Evolutionary conservation across 2,888 invertebrate species (phyloP).

Genomic region (Ernsta delagoae): DNA sequence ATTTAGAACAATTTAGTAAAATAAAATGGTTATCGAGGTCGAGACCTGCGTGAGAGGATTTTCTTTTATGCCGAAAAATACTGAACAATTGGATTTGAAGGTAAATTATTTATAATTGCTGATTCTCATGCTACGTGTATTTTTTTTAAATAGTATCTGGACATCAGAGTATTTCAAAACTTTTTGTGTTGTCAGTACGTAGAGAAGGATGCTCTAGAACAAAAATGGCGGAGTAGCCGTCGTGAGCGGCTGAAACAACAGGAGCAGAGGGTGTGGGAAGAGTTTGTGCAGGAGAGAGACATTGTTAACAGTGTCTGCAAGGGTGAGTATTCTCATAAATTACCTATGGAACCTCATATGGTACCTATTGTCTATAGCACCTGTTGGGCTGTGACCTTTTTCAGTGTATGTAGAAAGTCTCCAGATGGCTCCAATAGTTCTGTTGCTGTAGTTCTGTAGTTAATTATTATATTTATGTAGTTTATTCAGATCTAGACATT

Average conservation of each 20-base stretch:
- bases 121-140: neutral
- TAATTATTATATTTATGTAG: too few relatives aligned
- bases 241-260: constrained; percentile 68
- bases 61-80: constrained; percentile 64
- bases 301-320: constrained; percentile 56
- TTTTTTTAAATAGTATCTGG: neutral
- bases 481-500: too few relatives aligned
- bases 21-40: constrained; percentile 53
- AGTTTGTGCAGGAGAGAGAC: constrained; percentile 73
- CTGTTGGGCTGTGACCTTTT: too few relatives aligned
- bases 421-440: too few relatives aligned
- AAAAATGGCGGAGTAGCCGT: constrained; percentile 65
- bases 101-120: too few relatives aligned
- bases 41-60: constrained; percentile 61
- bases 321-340: constrained; percentile 48
- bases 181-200: constrained; percentile 57
- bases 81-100: constrained; percentile 58
- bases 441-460: too few relatives aligned
- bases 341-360: too few relatives aligned
- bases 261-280: constrained; percentile 75
- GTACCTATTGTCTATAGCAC: too few relatives aligned
- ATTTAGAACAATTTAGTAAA: constrained; percentile 9
- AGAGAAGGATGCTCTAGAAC: constrained; percentile 64
- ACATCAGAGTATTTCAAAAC: neutral
- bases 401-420: too few relatives aligned